Evolutionary conservation across 2,888 invertebrate species (phyloP).

Genomic region (Cantharis flavilabris): DNA sequence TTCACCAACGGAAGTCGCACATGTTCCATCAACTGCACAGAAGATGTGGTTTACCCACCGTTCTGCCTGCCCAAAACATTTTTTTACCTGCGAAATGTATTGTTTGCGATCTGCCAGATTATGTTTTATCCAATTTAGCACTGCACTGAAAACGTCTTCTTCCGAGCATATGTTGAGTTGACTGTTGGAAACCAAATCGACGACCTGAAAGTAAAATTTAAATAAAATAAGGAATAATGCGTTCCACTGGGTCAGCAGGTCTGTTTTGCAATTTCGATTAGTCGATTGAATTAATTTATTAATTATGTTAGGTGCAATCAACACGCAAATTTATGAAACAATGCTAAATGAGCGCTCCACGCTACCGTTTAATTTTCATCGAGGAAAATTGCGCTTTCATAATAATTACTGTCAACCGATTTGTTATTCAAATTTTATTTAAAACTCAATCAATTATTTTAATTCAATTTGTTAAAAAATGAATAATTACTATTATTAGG

Average conservation of each 20-base stretch:
- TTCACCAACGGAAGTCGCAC: conserved; percentile 67
- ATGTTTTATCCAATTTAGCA: conserved; percentile 71
- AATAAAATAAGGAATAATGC: neutral
- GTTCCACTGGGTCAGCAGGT: neutral
- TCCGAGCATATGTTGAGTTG: conserved; percentile 70
- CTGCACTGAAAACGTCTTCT: conserved; percentile 69
- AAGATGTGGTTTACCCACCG: neutral
- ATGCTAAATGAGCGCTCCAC: neutral
- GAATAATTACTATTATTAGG: neutral
- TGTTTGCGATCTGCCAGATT: conserved; percentile 63
- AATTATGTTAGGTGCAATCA: neutral
- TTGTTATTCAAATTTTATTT: neutral
- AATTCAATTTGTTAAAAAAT: neutral
- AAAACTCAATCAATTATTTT: neutral
- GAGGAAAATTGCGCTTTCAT: neutral
- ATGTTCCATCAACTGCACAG: conserved; percentile 63
- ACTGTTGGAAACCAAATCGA: conserved; percentile 68
- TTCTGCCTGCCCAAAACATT: neutral
- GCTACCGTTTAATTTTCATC: neutral
- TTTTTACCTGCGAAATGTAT: conserved; percentile 62
- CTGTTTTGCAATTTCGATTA: neutral
- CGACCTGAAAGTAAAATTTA: conserved; percentile 55
- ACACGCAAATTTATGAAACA: neutral
- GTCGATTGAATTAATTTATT: neutral
- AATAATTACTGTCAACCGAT: neutral